Percentiles rank a stretch among this genome's conserved stretches.
These are phyloP conservation scores for Caenorhabditis japonica DNA, from an alignment of 2,888 invertebrate species.

Conservation along the genomic window DNA sequence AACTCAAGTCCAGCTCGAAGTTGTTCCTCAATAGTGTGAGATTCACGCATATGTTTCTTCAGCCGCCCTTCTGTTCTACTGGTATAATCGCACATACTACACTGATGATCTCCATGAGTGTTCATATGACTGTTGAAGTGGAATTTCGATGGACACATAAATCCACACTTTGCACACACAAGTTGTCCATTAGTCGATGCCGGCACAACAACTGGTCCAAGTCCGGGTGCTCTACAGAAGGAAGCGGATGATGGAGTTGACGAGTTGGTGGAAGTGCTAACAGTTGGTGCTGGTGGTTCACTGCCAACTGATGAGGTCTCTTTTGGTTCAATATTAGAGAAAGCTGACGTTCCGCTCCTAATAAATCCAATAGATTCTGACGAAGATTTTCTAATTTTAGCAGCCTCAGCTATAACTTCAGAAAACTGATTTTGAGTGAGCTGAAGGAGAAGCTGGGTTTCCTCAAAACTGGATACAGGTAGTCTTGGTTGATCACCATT, in stretches of 20 bases:
- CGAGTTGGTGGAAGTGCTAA: slow-evolving; percentile 14
- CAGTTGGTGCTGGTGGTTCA: slow-evolving; percentile 21
- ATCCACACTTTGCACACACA: slow-evolving; percentile 79
- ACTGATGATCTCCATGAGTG: slow-evolving; percentile 81
- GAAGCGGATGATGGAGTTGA: slow-evolving; percentile 39
- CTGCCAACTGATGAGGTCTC: slow-evolving; percentile 9
- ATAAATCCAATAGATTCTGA: slow-evolving; percentile 29
- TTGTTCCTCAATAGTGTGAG: slow-evolving; percentile 79
- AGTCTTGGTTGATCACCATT: neutral
- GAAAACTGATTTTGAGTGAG: slow-evolving; percentile 17
- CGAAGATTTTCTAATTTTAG: slow-evolving; percentile 7
- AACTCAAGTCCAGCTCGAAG: slow-evolving; percentile 74
- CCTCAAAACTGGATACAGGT: slow-evolving; percentile 14
- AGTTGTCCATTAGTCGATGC: slow-evolving; percentile 59
- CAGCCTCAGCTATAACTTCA: slow-evolving; percentile 26
- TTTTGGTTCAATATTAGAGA: slow-evolving; percentile 48
- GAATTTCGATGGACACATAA: slow-evolving; percentile 78
- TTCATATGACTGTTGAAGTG: slow-evolving; percentile 81
- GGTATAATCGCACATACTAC: slow-evolving; percentile 81
- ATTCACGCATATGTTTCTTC: slow-evolving; percentile 80
- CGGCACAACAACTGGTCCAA: slow-evolving; percentile 59
- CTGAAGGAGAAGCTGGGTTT: slow-evolving; percentile 1
- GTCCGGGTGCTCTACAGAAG: slow-evolving; percentile 70
- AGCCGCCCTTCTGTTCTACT: slow-evolving; percentile 78
- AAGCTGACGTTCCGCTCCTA: slow-evolving; percentile 37